Evolutionary conservation across 2,797 vertebrate genomes (phyloP).

Genomic region (Calcarius lapponicus): DNA sequence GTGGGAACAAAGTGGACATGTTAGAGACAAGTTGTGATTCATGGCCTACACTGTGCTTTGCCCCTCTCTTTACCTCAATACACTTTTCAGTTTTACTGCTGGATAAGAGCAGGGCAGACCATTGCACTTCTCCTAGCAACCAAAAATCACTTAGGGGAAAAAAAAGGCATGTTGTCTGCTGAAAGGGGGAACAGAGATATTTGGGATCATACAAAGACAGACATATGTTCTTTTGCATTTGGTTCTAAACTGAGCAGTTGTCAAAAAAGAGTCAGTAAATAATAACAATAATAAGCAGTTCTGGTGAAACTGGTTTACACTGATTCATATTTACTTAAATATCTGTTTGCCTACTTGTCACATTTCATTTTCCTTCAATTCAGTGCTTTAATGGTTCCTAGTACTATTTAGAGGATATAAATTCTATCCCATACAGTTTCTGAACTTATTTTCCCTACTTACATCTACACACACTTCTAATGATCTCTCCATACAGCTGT

Average conservation of each 20-base stretch:
- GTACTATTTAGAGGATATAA: background rate
- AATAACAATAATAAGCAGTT: constrained; percentile 55
- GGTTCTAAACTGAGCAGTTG: constrained; percentile 63
- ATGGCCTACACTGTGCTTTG: constrained; percentile 76
- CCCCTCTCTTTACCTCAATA: constrained; percentile 80
- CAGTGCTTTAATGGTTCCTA: background rate
- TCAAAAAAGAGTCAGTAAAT: constrained; percentile 68
- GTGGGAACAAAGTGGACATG: constrained; percentile 74
- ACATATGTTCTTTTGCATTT: constrained; percentile 77
- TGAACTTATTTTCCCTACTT: background rate
- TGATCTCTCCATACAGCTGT: background rate
- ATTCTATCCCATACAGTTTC: background rate
- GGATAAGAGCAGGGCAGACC: constrained; percentile 54
- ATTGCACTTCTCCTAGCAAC: constrained; percentile 91
- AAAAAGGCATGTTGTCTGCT: constrained; percentile 72
- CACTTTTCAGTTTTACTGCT: constrained; percentile 76
- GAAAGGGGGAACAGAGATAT: constrained; percentile 71
- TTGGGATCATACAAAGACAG: constrained; percentile 72
- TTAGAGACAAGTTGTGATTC: constrained; percentile 85
- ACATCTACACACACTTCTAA: background rate
- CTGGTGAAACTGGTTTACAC: constrained; percentile 35
- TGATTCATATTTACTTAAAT: constrained; percentile 62
- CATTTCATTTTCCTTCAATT: constrained; percentile 20
- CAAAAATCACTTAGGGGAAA: constrained; percentile 64
- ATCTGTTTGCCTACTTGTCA: constrained; percentile 34